A percentile compares a stretch with the other conserved stretches of the same genome.
phyloP scores from a whole-genome alignment of 92 coral and sea anemone genomes.

The Phenganax stokvisi region DNA sequence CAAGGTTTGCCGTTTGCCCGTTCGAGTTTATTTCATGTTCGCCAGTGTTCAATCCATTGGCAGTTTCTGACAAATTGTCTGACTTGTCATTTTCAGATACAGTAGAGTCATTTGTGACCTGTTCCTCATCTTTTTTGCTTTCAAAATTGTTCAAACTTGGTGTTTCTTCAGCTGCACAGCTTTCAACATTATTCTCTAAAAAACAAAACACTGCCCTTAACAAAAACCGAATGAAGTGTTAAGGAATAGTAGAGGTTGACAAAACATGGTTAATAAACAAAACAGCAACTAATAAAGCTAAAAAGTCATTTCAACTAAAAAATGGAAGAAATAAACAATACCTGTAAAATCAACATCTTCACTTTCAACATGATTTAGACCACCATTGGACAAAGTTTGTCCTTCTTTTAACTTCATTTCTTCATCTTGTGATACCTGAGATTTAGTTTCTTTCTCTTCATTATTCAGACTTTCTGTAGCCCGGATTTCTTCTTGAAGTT shows the following conservation, averaged over 20 bases:
- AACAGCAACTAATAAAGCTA: background rate
- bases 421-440: slow-evolving; percentile 27
- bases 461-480: slow-evolving; percentile 44
- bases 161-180: slow-evolving; percentile 32
- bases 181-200: background rate
- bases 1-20: background rate
- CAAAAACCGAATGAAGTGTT: background rate
- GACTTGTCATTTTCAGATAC: background rate
- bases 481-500: slow-evolving; percentile 52
- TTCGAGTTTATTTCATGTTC: background rate
- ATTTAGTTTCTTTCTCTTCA: slow-evolving; percentile 19
- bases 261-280: background rate
- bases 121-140: no score
- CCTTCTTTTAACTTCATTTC: slow-evolving; percentile 25
- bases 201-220: no score
- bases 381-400: slow-evolving; percentile 19
- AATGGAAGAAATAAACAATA: background rate
- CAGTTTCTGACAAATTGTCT: background rate
- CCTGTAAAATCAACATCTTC: slow-evolving; percentile 98
- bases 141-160: background rate
- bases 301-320: no score
- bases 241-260: background rate
- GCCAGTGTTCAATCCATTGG: background rate
- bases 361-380: slow-evolving; percentile 58
- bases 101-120: background rate